Evolutionary conservation across 2,113 vertebrate species (phyloP).

Genomic region (Pterocles gutturalis): DNA sequence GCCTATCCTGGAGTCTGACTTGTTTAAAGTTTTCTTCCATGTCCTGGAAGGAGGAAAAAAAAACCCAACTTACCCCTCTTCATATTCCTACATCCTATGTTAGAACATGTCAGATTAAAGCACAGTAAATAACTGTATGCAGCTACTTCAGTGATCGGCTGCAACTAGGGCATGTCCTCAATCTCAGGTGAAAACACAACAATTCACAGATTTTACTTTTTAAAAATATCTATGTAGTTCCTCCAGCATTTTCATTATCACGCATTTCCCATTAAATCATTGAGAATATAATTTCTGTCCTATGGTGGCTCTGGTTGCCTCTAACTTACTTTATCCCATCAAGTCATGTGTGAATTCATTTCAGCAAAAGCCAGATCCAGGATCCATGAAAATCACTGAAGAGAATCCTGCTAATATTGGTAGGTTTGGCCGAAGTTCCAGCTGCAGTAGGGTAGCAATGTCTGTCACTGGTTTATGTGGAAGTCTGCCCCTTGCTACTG

Average conservation of each 20-base stretch:
- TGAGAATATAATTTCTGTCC: not conserved
- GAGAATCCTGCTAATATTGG: not conserved
- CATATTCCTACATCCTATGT: not conserved
- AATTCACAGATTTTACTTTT: not conserved
- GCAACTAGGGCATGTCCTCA: not conserved
- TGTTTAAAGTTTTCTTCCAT: conserved; percentile 72
- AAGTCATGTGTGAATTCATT: not conserved
- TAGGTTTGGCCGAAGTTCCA: not conserved
- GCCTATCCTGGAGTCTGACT: conserved; percentile 64
- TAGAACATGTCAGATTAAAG: not conserved
- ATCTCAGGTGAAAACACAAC: not conserved
- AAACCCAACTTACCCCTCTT: not conserved
- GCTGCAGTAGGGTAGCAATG: not conserved
- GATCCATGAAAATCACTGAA: not conserved
- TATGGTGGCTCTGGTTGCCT: not conserved
- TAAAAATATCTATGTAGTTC: not conserved
- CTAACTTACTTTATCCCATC: not conserved
- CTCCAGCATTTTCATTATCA: not conserved
- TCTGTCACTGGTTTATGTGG: not conserved
- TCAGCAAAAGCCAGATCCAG: not conserved
- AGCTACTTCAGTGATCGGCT: not conserved
- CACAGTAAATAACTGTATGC: not conserved
- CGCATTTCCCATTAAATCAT: not conserved
- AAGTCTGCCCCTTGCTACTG: not conserved
- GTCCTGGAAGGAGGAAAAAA: conserved; percentile 68